Evolutionary conservation across 2,888 invertebrate genomes (phyloP).

Genomic region (Elegia similella): DNA sequence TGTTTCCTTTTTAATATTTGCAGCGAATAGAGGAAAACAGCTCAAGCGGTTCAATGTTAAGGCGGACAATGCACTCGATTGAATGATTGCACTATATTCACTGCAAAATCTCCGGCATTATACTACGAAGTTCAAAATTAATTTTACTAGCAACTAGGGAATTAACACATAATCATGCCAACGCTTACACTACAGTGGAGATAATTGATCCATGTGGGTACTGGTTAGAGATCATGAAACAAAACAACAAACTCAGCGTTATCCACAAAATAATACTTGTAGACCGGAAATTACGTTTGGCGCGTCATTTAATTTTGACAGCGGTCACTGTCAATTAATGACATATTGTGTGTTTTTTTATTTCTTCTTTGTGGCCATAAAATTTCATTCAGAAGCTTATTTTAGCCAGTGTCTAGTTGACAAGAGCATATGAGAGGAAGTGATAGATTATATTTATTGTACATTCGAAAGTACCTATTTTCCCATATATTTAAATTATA

Average conservation of each 20-base stretch:
- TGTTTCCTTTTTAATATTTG: no score
- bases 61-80: not conserved
- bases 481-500: no score
- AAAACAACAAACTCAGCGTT: not conserved
- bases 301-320: no score
- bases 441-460: no score
- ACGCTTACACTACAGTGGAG: not conserved
- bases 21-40: no score
- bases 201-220: not conserved
- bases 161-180: not conserved
- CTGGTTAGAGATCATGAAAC: not conserved
- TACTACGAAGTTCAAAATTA: not conserved
- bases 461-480: no score
- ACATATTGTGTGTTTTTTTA: no score
- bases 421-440: no score
- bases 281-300: no score
- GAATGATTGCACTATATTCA: not conserved
- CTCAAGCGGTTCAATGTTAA: not conserved
- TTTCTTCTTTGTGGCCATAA: no score
- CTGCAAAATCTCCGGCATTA: not conserved
- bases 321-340: not conserved
- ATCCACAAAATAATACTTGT: not conserved
- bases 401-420: no score
- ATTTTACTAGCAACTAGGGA: not conserved
- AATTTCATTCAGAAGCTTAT: no score